Evolutionary conservation across 2,113 vertebrate genomes (phyloP).

Genomic region (Morone saxatilis): DNA sequence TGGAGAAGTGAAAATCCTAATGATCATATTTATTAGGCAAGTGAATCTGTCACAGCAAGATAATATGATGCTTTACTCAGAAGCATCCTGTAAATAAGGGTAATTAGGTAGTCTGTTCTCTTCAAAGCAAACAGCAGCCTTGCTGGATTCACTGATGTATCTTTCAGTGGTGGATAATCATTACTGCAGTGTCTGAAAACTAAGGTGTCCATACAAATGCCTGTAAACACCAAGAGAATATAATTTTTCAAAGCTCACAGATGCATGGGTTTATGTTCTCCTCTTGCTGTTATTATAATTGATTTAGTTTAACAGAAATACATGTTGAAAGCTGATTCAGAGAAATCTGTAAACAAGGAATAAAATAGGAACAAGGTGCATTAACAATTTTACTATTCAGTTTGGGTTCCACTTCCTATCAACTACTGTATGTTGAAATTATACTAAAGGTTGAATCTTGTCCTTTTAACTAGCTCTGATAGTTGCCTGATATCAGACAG

Average conservation of each 20-base stretch:
- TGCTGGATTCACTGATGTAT: slow-evolving; percentile 63
- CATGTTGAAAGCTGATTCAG: neutral
- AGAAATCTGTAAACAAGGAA: neutral
- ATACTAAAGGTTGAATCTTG: too few species aligned
- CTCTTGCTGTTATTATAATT: slow-evolving; percentile 6
- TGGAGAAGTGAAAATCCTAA: slow-evolving; percentile 69
- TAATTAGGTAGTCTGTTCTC: slow-evolving; percentile 76
- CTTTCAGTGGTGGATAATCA: slow-evolving; percentile 57
- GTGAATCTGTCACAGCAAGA: slow-evolving; percentile 68
- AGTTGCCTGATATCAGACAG: too few species aligned
- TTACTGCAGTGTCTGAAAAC: slow-evolving; percentile 47
- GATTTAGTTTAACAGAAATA: slow-evolving; percentile 2
- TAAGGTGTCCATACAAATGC: slow-evolving; percentile 39
- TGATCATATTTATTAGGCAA: slow-evolving; percentile 71
- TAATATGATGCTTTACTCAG: slow-evolving; percentile 61
- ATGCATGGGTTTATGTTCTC: slow-evolving; percentile 16
- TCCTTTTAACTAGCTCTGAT: too few species aligned
- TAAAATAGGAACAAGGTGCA: neutral
- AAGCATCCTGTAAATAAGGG: slow-evolving; percentile 76
- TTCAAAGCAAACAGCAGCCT: slow-evolving; percentile 76
- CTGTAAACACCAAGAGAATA: slow-evolving; percentile 47
- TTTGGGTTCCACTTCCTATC: neutral
- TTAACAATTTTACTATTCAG: neutral
- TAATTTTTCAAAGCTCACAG: slow-evolving; percentile 28
- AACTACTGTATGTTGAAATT: too few species aligned